Conservation (phyloP, 92 coral and sea anemone genomes). For the Micromussa lordhowensis region DNA sequence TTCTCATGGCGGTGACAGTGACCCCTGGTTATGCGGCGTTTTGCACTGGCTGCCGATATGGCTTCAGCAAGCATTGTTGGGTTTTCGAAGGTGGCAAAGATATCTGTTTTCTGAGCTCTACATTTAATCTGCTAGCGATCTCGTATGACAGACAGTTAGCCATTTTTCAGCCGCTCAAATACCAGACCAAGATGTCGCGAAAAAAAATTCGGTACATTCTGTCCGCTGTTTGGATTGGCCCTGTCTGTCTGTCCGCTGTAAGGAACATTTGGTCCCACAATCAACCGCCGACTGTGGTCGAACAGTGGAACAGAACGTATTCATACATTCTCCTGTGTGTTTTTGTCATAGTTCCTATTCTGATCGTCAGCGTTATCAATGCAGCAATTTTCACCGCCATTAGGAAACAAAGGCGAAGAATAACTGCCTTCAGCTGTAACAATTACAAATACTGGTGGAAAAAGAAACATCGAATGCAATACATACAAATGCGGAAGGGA, state of each 20-base stretch:
- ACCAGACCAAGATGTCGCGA: conserved; percentile 55
- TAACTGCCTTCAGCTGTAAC: neutral
- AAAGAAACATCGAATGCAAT: neutral
- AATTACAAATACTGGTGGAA: neutral
- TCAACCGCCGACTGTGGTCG: conserved; percentile 11
- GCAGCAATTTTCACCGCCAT: conserved; percentile 55
- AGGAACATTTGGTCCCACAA: conserved; percentile 62
- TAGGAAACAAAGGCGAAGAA: conserved; percentile 42
- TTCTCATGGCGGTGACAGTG: conserved; percentile 54
- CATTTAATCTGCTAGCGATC: conserved; percentile 73
- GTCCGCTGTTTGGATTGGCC: conserved; percentile 55
- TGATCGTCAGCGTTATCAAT: conserved; percentile 48
- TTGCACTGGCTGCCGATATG: conserved; percentile 62
- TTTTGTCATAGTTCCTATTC: conserved; percentile 64
- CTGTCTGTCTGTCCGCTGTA: conserved; percentile 47
- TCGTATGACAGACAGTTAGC: conserved; percentile 77
- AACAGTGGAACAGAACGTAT: conserved; percentile 54
- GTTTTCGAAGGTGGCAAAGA: conserved; percentile 73
- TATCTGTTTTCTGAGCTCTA: conserved; percentile 59
- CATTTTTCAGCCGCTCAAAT: conserved; percentile 74
- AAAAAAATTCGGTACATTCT: conserved; percentile 48
- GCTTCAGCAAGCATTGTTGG: conserved; percentile 55
- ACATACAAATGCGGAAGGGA: conserved; percentile 43
- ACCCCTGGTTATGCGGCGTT: conserved; percentile 75
- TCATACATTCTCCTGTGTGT: conserved; percentile 45